Evolutionary conservation across 2,888 invertebrate species (phyloP).

Genomic region (Schrankia costaestrigalis): DNA sequence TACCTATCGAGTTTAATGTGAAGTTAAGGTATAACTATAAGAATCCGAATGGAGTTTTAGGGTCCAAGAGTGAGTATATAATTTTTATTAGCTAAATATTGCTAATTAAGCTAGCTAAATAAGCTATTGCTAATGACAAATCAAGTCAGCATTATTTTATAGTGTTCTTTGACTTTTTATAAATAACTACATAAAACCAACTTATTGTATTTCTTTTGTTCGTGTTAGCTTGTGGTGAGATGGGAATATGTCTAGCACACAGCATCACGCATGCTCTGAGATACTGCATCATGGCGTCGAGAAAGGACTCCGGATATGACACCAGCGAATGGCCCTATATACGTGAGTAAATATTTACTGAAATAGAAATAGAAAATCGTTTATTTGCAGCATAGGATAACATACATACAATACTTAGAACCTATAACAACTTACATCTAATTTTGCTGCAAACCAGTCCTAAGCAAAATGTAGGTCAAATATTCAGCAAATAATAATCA

Average conservation of each 20-base stretch:
- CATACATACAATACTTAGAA: no score
- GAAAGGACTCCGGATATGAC: no score
- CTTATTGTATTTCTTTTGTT: not conserved
- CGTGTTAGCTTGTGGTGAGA: constrained; percentile 64
- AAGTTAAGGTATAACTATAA: constrained; percentile 81
- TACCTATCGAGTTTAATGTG: constrained; percentile 83
- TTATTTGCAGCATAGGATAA: no score
- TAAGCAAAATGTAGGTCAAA: no score
- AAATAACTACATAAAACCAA: no score
- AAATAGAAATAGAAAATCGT: no score
- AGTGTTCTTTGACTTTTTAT: no score
- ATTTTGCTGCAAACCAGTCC: no score
- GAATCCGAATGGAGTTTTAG: constrained; percentile 83
- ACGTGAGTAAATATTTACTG: constrained; percentile 37
- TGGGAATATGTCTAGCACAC: constrained; percentile 59
- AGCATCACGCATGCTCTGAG: constrained; percentile 55
- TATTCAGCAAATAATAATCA: no score
- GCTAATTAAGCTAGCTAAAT: not conserved
- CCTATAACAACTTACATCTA: no score
- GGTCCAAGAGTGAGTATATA: constrained; percentile 81
- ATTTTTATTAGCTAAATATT: not conserved
- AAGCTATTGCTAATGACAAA: not conserved
- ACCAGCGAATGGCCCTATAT: constrained; percentile 51
- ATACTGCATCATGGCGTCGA: constrained; percentile 57
- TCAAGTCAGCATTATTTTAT: not conserved